These are phyloP conservation scores for Drosophila helvetica DNA, from an alignment of 2,888 invertebrate species.

Conservation along the genomic window DNA sequence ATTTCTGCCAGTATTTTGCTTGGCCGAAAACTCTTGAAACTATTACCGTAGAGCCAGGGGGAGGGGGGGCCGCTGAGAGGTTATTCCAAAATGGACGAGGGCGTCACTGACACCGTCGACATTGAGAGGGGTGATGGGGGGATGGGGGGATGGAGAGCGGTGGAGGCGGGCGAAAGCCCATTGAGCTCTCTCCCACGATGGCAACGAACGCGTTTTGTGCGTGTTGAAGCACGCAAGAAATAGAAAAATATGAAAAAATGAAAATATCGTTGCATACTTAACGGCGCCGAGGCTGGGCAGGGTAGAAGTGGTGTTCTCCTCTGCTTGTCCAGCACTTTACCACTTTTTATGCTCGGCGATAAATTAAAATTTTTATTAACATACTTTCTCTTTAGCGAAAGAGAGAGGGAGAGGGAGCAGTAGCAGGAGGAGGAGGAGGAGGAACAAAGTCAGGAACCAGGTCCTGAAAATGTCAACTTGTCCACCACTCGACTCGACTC, in stretches of 20 bases:
- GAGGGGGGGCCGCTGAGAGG: neutral
- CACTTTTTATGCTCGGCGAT: slow-evolving; percentile 60
- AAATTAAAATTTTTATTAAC: slow-evolving; percentile 74
- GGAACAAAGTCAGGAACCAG: neutral
- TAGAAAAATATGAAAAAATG: slow-evolving; percentile 31
- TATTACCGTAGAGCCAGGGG: slow-evolving; percentile 64
- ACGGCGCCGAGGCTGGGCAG: slow-evolving; percentile 11
- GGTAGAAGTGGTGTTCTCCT: neutral
- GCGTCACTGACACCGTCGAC: slow-evolving; percentile 54
- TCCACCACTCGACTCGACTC: slow-evolving; percentile 44
- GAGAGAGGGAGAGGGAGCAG: slow-evolving; percentile 1
- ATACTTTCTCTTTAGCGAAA: slow-evolving; percentile 53
- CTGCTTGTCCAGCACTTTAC: slow-evolving; percentile 49
- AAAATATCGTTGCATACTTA: slow-evolving; percentile 53
- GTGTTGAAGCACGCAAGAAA: slow-evolving; percentile 61
- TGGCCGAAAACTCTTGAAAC: slow-evolving; percentile 69
- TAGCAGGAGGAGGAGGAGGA: neutral
- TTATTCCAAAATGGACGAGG: slow-evolving; percentile 45
- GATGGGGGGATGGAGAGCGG: no score
- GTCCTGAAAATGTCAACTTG: slow-evolving; percentile 44
- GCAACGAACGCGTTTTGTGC: slow-evolving; percentile 72
- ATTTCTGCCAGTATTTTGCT: slow-evolving; percentile 49
- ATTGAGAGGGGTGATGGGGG: neutral
- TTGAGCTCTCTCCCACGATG: slow-evolving; percentile 46
- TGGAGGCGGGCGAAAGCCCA: neutral